Base-by-base conservation (phyloP, 2,113 vertebrate genomes). In the Poeciliopsis turrubarensis region DNA sequence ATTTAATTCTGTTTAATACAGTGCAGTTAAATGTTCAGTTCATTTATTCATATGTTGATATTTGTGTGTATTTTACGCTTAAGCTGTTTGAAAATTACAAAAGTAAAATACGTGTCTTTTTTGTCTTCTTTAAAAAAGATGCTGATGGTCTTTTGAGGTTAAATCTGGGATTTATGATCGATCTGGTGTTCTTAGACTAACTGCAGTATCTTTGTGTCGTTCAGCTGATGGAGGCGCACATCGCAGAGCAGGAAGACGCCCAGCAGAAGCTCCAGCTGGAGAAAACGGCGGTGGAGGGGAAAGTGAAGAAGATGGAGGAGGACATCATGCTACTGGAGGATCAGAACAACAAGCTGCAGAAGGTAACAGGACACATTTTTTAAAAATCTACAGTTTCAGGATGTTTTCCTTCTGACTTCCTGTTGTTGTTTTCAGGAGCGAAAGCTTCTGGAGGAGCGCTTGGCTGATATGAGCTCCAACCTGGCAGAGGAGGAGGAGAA, bases 401-500 rank as follows among this genome's bases (percentile, higher is more conserved):
- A 9, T 13, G 8, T 65, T 67, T 13, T 3, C 4, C 0, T 0
- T 0, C 13, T 8, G 5, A 5, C 65, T 15, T 70, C 3, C 0
- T 63, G 9, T 65, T 11, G 65, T 47, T 39, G 74, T 57, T 60
- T 60, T 17, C 70, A 98, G 97, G 97, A 98, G 89, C 91, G 96
- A 75, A 97, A 97, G 89, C 94, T 96, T 32, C 93, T 98, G 2
- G 97, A 99, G 84, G 97, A 99, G 82, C 93, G 96, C 79, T 82
- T 98, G 86, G 95, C 95, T 0, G 97, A 99, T 68, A 82, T 97
- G 80, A 97, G 93, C 37, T 97, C 96, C 3, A 99, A 97, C 84
- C 94, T 99, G 57, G 95, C 96, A 0, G 97, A 99, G 86, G 97
- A 99, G 83, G 97, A 99, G 80, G 97, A 99, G 90, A 98, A 98